Conservation (phyloP, 2,797 vertebrate genomes). For the Scyliorhinus canicula region DNA sequence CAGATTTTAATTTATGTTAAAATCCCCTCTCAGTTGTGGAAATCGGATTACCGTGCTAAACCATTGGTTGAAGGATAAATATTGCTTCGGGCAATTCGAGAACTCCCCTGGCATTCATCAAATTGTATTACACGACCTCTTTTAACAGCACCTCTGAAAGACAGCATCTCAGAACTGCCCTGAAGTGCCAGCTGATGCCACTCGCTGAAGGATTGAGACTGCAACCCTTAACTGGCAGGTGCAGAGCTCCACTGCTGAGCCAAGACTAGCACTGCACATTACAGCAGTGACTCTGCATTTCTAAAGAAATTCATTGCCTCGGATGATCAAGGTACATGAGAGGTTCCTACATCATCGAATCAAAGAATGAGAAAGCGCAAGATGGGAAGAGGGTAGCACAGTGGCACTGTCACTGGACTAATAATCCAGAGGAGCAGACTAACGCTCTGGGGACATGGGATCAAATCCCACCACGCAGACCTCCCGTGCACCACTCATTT, state of each 20-base stretch:
- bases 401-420: too few species aligned
- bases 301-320: background rate
- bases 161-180: background rate
- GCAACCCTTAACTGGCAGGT: background rate
- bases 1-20: background rate
- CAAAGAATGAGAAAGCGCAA: background rate
- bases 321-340: background rate
- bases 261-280: too few species aligned
- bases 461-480: background rate
- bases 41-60: background rate
- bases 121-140: background rate
- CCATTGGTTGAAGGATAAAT: background rate
- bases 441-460: too few species aligned
- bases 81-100: background rate
- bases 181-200: background rate
- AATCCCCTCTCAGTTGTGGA: background rate
- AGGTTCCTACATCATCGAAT: background rate
- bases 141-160: background rate
- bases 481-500: too few species aligned
- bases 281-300: too few species aligned
- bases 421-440: too few species aligned
- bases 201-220: background rate
- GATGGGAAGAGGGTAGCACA: background rate
- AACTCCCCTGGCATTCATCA: background rate
- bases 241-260: background rate